Conservation (phyloP, 1,140 invertebrate species). For the Galendromus occidentalis region DNA sequence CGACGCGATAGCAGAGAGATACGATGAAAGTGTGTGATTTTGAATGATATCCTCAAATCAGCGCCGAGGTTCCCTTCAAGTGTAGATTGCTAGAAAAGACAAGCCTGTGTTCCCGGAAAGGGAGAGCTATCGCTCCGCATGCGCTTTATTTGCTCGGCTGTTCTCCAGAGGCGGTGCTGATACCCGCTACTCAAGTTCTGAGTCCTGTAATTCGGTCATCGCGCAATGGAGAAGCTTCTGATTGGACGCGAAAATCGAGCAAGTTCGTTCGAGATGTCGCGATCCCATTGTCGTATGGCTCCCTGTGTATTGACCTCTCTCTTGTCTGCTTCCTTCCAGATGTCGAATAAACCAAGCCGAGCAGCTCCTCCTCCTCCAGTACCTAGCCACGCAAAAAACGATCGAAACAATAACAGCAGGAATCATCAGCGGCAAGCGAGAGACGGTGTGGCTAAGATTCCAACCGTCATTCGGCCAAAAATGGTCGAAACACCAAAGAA, state of each 20-base stretch:
- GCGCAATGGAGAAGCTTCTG: neutral
- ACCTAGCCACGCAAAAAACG: neutral
- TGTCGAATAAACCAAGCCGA: neutral
- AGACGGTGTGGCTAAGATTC: neutral
- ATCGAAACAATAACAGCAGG: constrained; percentile 9
- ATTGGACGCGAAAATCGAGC: too few species aligned
- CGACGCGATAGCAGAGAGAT: too few species aligned
- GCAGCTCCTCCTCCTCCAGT: constrained; percentile 1
- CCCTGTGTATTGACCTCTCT: neutral
- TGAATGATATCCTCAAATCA: too few species aligned
- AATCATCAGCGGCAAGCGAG: neutral
- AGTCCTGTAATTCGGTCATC: neutral
- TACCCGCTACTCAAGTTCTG: neutral
- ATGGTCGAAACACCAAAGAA: constrained; percentile 2
- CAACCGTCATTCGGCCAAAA: neutral
- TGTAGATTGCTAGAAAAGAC: too few species aligned
- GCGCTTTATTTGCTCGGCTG: too few species aligned
- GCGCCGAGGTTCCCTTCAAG: too few species aligned
- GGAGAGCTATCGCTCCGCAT: too few species aligned
- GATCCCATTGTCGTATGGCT: neutral
- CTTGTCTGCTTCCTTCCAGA: neutral
- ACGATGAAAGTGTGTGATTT: too few species aligned
- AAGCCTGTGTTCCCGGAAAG: too few species aligned
- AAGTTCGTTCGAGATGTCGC: too few species aligned
- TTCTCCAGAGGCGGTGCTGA: neutral